Evolutionary conservation across 1,140 invertebrate species (phyloP).

Genomic region (Andrena cerasifolii): DNA sequence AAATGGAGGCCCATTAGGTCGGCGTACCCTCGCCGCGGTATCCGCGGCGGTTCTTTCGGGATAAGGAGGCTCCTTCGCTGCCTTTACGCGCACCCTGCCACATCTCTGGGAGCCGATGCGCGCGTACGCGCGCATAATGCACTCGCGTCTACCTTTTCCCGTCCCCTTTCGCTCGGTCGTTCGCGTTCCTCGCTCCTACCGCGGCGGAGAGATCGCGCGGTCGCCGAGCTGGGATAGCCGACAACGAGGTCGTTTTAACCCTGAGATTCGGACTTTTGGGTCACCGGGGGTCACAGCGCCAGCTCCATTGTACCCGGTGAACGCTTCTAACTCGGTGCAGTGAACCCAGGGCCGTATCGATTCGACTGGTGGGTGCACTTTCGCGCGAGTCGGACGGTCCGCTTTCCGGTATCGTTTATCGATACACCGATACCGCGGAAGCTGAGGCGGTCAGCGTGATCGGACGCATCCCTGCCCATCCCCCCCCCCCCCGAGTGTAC

Average conservation of each 20-base stretch:
- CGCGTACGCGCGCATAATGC: constrained; percentile 11
- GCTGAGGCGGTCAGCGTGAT: background rate
- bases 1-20: constrained; percentile 27
- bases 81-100: background rate
- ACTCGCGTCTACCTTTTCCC: background rate
- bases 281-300: constrained; percentile 55
- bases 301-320: constrained; percentile 56
- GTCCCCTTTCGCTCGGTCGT: background rate
- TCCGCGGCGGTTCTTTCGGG: background rate
- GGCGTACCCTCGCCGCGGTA: background rate
- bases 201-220: background rate
- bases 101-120: background rate
- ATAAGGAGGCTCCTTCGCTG: background rate
- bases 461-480: too few relatives aligned
- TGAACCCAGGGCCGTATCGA: constrained; percentile 62
- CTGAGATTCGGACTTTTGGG: constrained; percentile 60
- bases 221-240: background rate
- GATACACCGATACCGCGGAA: constrained; percentile 7
- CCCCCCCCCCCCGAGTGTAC: too few relatives aligned
- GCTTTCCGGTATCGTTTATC: constrained; percentile 32
- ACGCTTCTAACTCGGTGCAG: constrained; percentile 60
- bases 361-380: constrained; percentile 20
- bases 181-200: too few relatives aligned
- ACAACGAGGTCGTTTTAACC: constrained; percentile 57
- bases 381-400: constrained; percentile 19